Evolutionary conservation across 2,113 vertebrate species (phyloP), one percentile per base, ranked within the genome.

Genomic region (Myotis brandtii): DNA sequence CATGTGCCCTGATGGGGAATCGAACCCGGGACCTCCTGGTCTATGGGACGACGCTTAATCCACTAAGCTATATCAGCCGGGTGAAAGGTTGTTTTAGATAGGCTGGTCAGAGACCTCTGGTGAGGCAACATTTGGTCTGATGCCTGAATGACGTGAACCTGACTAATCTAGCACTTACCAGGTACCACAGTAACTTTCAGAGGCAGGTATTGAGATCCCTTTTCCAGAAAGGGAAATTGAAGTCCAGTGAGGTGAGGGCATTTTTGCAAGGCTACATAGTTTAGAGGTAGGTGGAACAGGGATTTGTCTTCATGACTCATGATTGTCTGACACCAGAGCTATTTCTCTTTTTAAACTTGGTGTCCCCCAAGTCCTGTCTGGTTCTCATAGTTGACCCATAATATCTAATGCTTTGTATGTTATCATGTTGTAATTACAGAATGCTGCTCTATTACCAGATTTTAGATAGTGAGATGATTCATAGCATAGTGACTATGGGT

Each of bases 301-400:
- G 25, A 52, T 95, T 86, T 77, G 62, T 56, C 52, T 95, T 93
- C 40, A 32, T 93, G 85, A 93, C 52, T 95, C 7, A 34, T 34
- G 48, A 86, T 43, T 76, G 46, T 91, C 73, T 40, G 83, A 81
- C 32, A 23, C 37, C 70, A 91, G 86, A 83, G 70, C 18, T 46
- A 20, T 73, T 77, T 88, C 82, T 88, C 11, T 90, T n/a, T 46
- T 94, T 90, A 86, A 93, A 89, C 34, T 54, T 88, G 48, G 20
- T 27, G 34, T 14, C 13, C 64, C 76, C 43, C 1, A 50, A 86
- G 20, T 18, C 30, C 48, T 81, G 12, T 50, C 83, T 85, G 32
- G 37, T 34, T 96, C 73, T 93, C 16, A 12, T 9, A 66, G 62
- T 46, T 94, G 80, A 83, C 27, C 48, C 9, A 9, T 75, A 48